Conservation (phyloP, 2,888 invertebrate species). For the Phanerotoma sp. region DNA sequence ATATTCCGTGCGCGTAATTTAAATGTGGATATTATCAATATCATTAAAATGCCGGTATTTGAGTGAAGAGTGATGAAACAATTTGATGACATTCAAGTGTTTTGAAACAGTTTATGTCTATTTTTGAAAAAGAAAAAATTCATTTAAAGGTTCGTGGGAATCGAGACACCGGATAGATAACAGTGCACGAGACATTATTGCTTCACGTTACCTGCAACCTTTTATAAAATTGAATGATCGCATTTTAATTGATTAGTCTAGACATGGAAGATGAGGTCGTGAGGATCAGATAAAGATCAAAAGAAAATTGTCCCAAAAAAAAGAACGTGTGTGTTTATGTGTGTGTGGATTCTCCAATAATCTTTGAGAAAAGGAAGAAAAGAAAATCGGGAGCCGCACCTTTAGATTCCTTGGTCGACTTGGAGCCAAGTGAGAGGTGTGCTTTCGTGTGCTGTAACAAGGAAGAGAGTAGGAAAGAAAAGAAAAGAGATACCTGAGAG, state of each 20-base stretch:
- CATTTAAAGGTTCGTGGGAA: not conserved
- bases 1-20: conserved; percentile 16
- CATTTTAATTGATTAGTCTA: too few species aligned
- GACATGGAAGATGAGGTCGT: too few species aligned
- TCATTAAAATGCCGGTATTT: not conserved
- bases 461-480: not conserved
- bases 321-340: not conserved
- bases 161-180: not conserved
- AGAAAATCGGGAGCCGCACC: conserved; percentile 20
- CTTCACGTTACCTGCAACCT: not conserved
- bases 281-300: too few species aligned
- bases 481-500: conserved; percentile 21
- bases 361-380: not conserved
- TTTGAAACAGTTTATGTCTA: too few species aligned
- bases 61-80: too few species aligned
- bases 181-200: conserved; percentile 4
- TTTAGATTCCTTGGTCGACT: conserved; percentile 19
- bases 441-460: conserved; percentile 4
- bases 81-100: too few species aligned
- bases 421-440: conserved; percentile 16
- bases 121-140: too few species aligned
- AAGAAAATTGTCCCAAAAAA: not conserved
- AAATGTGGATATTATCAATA: conserved; percentile 3
- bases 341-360: not conserved
- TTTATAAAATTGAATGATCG: not conserved